These are phyloP conservation scores for Tachystola acroxantha DNA, from an alignment of 2,888 invertebrate species.

Conservation along the genomic window DNA sequence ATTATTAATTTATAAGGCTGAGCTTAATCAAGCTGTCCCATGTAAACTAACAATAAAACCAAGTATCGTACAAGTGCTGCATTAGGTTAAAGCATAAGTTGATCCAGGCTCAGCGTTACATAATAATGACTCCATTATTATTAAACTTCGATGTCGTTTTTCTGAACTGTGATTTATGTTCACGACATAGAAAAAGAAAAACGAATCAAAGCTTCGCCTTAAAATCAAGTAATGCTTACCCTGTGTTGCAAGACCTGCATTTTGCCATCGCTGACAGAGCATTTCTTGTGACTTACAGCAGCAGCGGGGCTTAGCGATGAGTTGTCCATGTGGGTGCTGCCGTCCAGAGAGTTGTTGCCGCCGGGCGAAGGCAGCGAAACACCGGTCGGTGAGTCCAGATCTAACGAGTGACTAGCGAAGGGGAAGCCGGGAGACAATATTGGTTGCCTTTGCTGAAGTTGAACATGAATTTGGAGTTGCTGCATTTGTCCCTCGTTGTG, in stretches of 20 bases:
- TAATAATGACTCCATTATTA: conserved; percentile 41
- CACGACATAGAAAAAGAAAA: conserved; percentile 55
- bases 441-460: conserved; percentile 82
- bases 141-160: conserved; percentile 49
- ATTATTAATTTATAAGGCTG: conserved; percentile 41
- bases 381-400: conserved; percentile 85
- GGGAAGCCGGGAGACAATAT: conserved; percentile 79
- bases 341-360: conserved; percentile 84
- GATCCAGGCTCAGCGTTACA: conserved; percentile 74
- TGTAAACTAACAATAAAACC: conserved; percentile 26
- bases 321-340: conserved; percentile 76
- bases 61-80: conserved; percentile 22
- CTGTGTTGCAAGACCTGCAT: conserved; percentile 87
- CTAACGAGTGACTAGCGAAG: conserved; percentile 82
- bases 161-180: conserved; percentile 19
- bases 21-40: conserved; percentile 43
- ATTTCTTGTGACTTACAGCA: conserved; percentile 83
- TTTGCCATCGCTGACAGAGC: conserved; percentile 80
- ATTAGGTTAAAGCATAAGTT: conserved; percentile 74
- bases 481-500: conserved; percentile 80
- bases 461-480: conserved; percentile 84
- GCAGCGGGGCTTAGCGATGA: conserved; percentile 81
- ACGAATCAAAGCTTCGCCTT: conserved; percentile 75
- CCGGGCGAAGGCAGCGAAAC: conserved; percentile 90
- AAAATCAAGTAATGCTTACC: conserved; percentile 86